Base-by-base conservation (phyloP, 2,888 invertebrate species). In the Xanthia icteritia region DNA sequence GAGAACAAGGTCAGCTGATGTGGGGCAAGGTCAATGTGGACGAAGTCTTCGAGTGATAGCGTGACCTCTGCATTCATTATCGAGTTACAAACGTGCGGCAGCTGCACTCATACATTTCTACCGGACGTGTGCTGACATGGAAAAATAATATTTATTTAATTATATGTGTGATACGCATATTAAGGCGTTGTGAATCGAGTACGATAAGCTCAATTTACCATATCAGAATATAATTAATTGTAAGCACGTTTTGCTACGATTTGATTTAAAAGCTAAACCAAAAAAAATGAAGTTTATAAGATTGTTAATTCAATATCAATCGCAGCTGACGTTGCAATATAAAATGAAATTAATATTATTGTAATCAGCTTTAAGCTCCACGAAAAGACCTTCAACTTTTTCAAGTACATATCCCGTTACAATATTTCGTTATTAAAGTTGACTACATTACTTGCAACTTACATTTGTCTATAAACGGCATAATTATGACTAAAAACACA, bases 31-130 rank as follows among this genome's bases (percentile, higher is more conserved):
- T 95, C 95, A 95, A 86, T 89, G 82, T 91, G 90, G 92, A 90
- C 92, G 88, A 92, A 94, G 92, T 93, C 94, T 93, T 93, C 89
- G 91, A 94, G 95, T 94, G 96, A 96, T 96, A 96, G 95, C 94
- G 92, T 91, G 95, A 95, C 96, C 96, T 96, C 91, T 94, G 92
- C 91, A 90, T 92, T 90, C 91, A 93, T 94, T 95, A 95, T 94
- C 93, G 91, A 85, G 90, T 90, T 88, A 91, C 85, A 89, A 88
- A 88, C 90, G 88, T 88, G 81, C 84, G 82, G 74, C 81, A 81
- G 85, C 76, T 86, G 79, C 85, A 87, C 81, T 82, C 74, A 78
- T 84, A 83, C 83, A 84, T 85, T 75, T 81, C 77, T 81, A 83
- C 85, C 60, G 68, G 60, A 77, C 67, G 48, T 77, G 67, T 45